Conservation (phyloP, 2,113 vertebrate genomes). For the Dicerorhinus sumatrensis region DNA sequence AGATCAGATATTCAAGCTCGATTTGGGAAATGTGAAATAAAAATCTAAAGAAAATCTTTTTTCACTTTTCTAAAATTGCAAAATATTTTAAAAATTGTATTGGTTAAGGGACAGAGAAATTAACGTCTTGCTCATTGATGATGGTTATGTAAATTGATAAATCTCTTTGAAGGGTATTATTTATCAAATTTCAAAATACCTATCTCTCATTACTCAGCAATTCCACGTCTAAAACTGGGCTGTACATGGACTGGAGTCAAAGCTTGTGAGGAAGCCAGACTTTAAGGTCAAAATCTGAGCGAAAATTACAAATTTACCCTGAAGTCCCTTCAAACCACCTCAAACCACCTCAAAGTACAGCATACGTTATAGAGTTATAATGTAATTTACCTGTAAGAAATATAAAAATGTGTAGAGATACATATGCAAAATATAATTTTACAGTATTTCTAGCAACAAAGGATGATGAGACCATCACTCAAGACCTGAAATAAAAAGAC, state of each 20-base stretch:
- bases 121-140: background rate
- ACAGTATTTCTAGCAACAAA: background rate
- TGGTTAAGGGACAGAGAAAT: background rate
- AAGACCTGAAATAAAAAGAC: background rate
- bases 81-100: background rate
- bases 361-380: background rate
- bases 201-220: background rate
- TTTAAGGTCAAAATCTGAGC: background rate
- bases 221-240: background rate
- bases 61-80: background rate
- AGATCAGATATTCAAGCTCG: background rate
- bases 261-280: background rate
- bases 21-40: slow-evolving; percentile 29
- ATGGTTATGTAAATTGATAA: background rate
- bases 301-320: background rate
- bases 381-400: background rate
- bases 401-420: background rate
- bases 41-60: background rate
- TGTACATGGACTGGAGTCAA: background rate
- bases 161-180: background rate
- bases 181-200: background rate
- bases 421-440: background rate
- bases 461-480: background rate
- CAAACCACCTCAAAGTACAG: background rate
- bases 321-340: background rate